Evolutionary conservation across 1,140 invertebrate genomes (phyloP).

Genomic region (Cardiocondyla obscurior): DNA sequence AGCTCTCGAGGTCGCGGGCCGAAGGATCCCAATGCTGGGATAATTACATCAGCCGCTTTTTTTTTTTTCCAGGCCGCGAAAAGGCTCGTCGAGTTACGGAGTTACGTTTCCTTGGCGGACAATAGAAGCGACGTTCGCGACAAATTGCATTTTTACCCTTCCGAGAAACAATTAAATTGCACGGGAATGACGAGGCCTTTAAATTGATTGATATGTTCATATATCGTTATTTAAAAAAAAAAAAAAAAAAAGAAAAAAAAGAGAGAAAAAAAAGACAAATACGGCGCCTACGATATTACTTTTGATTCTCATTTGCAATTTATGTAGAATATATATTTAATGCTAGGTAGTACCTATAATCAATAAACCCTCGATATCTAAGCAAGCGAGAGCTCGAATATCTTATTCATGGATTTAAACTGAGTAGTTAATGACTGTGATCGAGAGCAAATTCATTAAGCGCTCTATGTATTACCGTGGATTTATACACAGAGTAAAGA

Average conservation of each 20-base stretch:
- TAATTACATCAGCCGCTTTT: neutral
- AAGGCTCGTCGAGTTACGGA: neutral
- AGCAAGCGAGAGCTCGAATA: neutral
- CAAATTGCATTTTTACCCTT: neutral
- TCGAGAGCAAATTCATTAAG: slow-evolving; percentile 27
- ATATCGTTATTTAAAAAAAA: neutral
- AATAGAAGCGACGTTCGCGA: neutral
- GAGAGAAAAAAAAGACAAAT: too few species aligned
- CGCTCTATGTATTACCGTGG: neutral
- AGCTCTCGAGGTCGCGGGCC: neutral
- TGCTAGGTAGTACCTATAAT: neutral
- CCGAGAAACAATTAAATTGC: neutral
- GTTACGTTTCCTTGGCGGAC: neutral
- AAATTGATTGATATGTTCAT: neutral
- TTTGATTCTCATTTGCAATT: neutral
- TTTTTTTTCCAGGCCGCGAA: neutral
- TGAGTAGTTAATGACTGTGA: neutral
- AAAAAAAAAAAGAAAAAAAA: too few species aligned
- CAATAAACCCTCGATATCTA: neutral
- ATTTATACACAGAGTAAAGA: slow-evolving; percentile 23
- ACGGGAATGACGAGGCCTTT: neutral
- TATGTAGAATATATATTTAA: neutral
- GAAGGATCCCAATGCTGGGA: neutral
- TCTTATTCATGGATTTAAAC: neutral
- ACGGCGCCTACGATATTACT: neutral